Evolutionary conservation across 2,888 invertebrate genomes (phyloP), one percentile per base, ranked within the genome.

Genomic region (Aphidoletes aphidimyza): DNA sequence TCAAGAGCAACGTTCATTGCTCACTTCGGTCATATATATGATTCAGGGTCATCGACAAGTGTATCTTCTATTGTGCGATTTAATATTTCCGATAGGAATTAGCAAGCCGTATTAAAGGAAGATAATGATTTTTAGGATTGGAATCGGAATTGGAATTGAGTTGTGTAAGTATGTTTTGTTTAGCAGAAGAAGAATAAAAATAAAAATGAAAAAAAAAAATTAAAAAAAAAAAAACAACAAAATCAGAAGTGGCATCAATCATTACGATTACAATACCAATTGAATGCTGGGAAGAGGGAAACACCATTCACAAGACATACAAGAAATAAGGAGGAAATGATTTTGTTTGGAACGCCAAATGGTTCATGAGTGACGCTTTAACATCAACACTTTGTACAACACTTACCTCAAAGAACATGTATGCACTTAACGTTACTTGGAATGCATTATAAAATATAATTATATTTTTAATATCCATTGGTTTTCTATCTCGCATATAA

Each of bases 341-440:
- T n/a, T n/a, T n/a, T n/a, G n/a, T n/a, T n/a, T 59, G 59, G 30
- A 26, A 26, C 3, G 3, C 26, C 8, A 59, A 26, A 59, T 26
- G 30, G 26, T 26, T 26, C 59, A 59, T 26, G 8, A 6, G 14
- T 26, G 5, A 6, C 17, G 3, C 17, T 2, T 47, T 11, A 19
- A 47, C 2, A 17, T 14, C 2, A 47, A 47, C 17, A 19, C 6
- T 14, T 19, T 8, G 2, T 14, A 6, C 86, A 22, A 84, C 83
- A 89, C 92, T 92, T 88, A 97, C 97, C 94, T 98, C 97, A 89
- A 96, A 95, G 88, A 98, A 94, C 95, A 97, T 96, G 88, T 95
- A 95, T 17, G 93, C 91, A 83, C 97, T 97, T 88, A 97, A 93
- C 81, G 95, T 88, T 34, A 98, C 97, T 92, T 98, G 98, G 85